Percentiles rank a stretch among this genome's conserved stretches.
Conservation (phyloP, 2,888 invertebrate species). For the Chamaedrilus cognettii region DNA sequence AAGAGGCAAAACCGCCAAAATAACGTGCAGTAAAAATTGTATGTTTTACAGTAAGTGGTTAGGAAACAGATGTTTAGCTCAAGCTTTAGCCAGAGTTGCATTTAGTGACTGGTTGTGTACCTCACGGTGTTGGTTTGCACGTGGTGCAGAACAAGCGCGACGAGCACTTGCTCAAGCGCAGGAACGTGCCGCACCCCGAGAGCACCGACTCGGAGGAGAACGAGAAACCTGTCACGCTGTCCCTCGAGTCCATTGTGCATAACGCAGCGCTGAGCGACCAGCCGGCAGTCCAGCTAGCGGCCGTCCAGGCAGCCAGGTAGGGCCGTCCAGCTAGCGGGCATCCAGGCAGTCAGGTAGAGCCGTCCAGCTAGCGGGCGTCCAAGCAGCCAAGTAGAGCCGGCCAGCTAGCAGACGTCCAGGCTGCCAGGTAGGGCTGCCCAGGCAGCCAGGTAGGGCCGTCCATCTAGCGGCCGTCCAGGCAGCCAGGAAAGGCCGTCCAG, state of each 20-base stretch:
- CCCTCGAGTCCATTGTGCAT: constrained; percentile 78
- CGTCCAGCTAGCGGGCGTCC: not conserved
- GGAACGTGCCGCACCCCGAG: constrained; percentile 92
- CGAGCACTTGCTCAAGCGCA: constrained; percentile 91
- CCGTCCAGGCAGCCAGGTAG: constrained; percentile 84
- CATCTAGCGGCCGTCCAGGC: constrained; percentile 72
- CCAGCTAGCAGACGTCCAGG: too few relatives aligned
- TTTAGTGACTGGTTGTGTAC: too few relatives aligned
- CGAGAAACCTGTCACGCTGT: constrained; percentile 55
- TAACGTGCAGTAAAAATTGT: too few relatives aligned
- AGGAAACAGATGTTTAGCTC: too few relatives aligned
- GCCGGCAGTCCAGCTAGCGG: constrained; percentile 80
- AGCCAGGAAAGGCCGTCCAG: constrained; percentile 78
- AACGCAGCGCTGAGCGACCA: constrained; percentile 80
- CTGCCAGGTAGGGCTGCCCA: too few relatives aligned
- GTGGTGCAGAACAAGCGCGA: constrained; percentile 85
- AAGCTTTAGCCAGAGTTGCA: too few relatives aligned
- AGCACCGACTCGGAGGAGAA: constrained; percentile 68
- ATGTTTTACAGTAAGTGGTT: too few relatives aligned
- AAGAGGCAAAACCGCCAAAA: too few relatives aligned
- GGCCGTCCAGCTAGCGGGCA: not conserved
- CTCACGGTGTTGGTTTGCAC: too few relatives aligned
- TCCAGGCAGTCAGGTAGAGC: constrained; percentile 70
- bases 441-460: constrained; percentile 68
- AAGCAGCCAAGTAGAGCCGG: constrained; percentile 68